Evolutionary conservation across 1,140 invertebrate genomes (phyloP).

Genomic region (Drosophila nikananu): DNA sequence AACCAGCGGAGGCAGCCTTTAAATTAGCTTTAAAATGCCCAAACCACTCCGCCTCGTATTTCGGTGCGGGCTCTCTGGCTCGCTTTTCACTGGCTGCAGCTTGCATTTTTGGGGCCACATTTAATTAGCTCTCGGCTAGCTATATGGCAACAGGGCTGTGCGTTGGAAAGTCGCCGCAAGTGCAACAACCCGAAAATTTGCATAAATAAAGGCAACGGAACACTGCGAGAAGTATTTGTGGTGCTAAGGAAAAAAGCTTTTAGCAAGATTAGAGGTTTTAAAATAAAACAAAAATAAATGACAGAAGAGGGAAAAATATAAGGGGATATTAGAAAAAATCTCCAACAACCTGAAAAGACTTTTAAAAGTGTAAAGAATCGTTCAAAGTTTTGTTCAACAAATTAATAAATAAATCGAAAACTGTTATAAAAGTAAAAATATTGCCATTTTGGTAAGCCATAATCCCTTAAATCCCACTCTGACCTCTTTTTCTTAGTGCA

Average conservation of each 20-base stretch:
- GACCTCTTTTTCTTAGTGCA: slow-evolving; percentile 16
- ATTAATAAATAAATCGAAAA: too few species aligned
- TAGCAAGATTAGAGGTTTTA: fast-evolving
- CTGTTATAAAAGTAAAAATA: too few species aligned
- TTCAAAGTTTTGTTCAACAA: too few species aligned
- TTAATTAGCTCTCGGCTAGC: slow-evolving; percentile 67
- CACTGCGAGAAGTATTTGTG: slow-evolving; percentile 9
- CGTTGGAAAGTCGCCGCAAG: slow-evolving; percentile 63
- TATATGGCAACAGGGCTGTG: slow-evolving; percentile 6
- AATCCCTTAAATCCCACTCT: too few species aligned
- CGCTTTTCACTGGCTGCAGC: slow-evolving; percentile 64
- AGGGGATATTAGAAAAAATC: too few species aligned
- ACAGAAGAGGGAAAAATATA: too few species aligned
- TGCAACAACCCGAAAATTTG: slow-evolving; percentile 77
- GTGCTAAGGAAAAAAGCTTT: fast-evolving
- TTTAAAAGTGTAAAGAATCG: too few species aligned
- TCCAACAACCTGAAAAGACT: fast-evolving
- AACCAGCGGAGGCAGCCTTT: slow-evolving; percentile 38
- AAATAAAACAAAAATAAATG: neutral
- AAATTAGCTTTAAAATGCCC: slow-evolving; percentile 74
- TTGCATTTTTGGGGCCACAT: slow-evolving; percentile 58
- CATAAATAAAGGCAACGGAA: slow-evolving; percentile 55
- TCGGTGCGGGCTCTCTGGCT: slow-evolving; percentile 40
- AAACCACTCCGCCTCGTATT: slow-evolving; percentile 37
- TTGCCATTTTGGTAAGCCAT: too few species aligned